phyloP scores from a whole-genome alignment of 2,888 invertebrate species.

The Andrena minutula region DNA sequence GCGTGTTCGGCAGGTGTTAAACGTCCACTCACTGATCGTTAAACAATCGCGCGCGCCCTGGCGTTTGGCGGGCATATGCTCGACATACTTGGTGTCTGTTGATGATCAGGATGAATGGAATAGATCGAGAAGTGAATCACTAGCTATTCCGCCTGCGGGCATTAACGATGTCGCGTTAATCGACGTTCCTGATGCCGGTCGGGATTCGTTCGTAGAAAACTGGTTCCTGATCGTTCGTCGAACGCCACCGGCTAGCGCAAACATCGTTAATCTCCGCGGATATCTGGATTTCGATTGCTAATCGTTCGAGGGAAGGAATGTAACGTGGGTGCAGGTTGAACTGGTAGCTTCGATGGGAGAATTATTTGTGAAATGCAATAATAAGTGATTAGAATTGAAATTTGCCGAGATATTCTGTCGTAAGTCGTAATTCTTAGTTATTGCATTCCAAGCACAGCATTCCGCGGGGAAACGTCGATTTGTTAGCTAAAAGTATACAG shows the following conservation, averaged over 20 bases:
- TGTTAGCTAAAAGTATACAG: not conserved
- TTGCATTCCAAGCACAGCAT: not conserved
- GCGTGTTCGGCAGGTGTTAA: slow-evolving; percentile 55
- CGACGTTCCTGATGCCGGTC: not conserved
- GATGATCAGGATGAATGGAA: slow-evolving; percentile 53
- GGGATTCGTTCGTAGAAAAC: slow-evolving; percentile 46
- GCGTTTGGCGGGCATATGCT: slow-evolving; percentile 12
- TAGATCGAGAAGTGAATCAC: slow-evolving; percentile 53
- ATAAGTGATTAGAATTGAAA: too few species aligned
- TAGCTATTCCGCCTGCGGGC: slow-evolving; percentile 41
- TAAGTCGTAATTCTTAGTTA: not conserved
- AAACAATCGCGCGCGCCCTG: slow-evolving; percentile 38
- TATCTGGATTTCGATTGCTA: slow-evolving; percentile 5
- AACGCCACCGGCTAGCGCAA: slow-evolving; percentile 23
- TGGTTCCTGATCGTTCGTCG: slow-evolving; percentile 34
- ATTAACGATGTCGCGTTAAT: slow-evolving; percentile 59
- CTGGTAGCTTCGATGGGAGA: not conserved
- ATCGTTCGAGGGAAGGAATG: not conserved
- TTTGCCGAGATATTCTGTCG: not conserved
- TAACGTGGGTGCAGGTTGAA: slow-evolving; percentile 9
- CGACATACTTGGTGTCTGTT: slow-evolving; percentile 18
- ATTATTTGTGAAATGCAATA: not conserved
- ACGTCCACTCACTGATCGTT: slow-evolving; percentile 44
- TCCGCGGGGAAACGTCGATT: not conserved
- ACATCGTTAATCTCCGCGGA: slow-evolving; percentile 25